Percentiles rank a stretch among this genome's conserved stretches.
Evolutionary conservation across 2,113 vertebrate species (phyloP).

Genomic region (Garra rufa): DNA sequence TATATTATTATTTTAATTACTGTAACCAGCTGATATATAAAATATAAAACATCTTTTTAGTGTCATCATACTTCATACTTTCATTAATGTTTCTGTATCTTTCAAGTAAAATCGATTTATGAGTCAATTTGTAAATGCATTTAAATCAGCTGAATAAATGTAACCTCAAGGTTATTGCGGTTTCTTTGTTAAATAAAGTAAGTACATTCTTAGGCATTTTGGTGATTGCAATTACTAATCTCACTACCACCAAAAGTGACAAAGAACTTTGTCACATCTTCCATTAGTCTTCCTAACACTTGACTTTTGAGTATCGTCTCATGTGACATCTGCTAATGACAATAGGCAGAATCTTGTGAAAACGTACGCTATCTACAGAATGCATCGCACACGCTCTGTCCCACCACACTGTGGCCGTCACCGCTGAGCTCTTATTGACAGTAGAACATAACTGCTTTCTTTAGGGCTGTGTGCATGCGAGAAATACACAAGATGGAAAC

Average conservation of each 20-base stretch:
- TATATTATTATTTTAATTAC: neutral
- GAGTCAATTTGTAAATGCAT: neutral
- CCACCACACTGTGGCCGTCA: constrained; percentile 4
- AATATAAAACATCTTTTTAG: neutral
- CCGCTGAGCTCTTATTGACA: constrained; percentile 11
- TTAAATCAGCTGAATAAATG: neutral
- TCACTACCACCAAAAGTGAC: neutral
- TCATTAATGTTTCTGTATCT: neutral
- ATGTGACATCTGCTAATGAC: constrained; percentile 11
- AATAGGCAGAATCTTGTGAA: constrained; percentile 7
- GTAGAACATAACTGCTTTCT: neutral
- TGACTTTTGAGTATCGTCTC: constrained; percentile 1
- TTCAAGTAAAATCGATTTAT: neutral
- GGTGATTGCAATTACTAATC: neutral
- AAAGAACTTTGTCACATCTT: neutral
- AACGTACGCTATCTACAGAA: constrained; percentile 10
- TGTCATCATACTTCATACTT: neutral
- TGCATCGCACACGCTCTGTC: constrained; percentile 4
- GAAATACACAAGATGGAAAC: constrained; percentile 60
- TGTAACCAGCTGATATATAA: neutral
- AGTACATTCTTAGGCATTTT: neutral
- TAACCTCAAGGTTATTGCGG: neutral
- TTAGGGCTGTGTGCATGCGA: neutral
- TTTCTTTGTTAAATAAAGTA: too few relatives aligned
- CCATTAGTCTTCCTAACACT: neutral